These are phyloP conservation scores for Dynastes hyllus DNA, from an alignment of 2,888 invertebrate species.

Conservation along the genomic window DNA sequence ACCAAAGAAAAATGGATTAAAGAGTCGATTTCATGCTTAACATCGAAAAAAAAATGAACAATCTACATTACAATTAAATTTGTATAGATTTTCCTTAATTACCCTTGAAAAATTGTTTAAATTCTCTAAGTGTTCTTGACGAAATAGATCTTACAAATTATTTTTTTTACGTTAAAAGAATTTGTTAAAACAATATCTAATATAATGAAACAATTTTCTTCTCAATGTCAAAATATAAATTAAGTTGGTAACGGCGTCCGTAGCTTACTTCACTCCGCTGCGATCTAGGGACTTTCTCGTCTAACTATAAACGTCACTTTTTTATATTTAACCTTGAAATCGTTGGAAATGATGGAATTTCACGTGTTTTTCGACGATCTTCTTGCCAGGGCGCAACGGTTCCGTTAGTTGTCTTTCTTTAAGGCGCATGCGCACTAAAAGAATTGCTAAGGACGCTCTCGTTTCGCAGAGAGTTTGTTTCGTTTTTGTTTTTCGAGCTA, in stretches of 20 bases:
- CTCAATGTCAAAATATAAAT: not conserved
- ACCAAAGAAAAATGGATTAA: too few relatives aligned
- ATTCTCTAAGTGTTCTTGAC: too few relatives aligned
- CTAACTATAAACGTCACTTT: constrained; percentile 10
- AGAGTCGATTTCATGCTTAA: too few relatives aligned
- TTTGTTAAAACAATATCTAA: not conserved
- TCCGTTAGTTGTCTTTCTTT: too few relatives aligned
- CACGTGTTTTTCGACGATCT: too few relatives aligned
- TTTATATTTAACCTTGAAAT: not conserved
- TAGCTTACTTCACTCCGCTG: not conserved
- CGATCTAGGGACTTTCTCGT: constrained; percentile 12
- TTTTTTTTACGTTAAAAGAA: too few relatives aligned
- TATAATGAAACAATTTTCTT: not conserved
- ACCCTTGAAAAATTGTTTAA: too few relatives aligned
- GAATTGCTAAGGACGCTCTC: constrained; percentile 53
- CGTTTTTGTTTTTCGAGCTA: constrained; percentile 41
- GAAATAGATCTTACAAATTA: too few relatives aligned
- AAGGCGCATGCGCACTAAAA: constrained; percentile 55
- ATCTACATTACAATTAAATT: too few relatives aligned
- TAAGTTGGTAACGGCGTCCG: constrained; percentile 10
- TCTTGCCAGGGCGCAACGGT: too few relatives aligned
- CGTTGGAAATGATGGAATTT: not conserved
- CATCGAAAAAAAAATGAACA: too few relatives aligned
- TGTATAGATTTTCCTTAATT: too few relatives aligned
- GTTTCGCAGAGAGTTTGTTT: constrained; percentile 56